These are phyloP conservation scores for Dermochelys coriacea DNA, from an alignment of 2,797 vertebrate genomes.

Conservation along the genomic window DNA sequence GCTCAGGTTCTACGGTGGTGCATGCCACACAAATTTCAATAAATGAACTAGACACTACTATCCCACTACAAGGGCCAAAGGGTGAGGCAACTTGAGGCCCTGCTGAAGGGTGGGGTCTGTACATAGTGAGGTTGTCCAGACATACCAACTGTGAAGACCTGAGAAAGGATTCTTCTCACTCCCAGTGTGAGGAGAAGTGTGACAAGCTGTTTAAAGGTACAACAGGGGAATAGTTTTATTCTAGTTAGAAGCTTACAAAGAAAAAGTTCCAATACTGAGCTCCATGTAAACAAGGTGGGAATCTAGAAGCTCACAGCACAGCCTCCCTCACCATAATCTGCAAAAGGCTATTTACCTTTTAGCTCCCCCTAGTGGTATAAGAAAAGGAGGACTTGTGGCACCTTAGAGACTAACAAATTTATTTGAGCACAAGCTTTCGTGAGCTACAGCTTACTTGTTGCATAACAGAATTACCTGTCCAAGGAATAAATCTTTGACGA, in stretches of 20 bases:
- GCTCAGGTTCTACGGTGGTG: rapidly evolving
- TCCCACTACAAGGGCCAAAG: background rate
- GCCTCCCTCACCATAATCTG: background rate
- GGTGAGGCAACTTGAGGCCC: background rate
- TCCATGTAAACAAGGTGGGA: too few species aligned
- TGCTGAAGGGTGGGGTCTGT: background rate
- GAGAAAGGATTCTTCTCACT: too few species aligned
- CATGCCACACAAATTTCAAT: background rate
- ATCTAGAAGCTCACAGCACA: background rate
- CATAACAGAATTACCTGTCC: background rate
- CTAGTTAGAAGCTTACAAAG: too few species aligned
- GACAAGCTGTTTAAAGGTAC: too few species aligned
- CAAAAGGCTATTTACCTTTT: background rate
- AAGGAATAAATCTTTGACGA: background rate
- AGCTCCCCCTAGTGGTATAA: background rate
- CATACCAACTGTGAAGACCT: background rate
- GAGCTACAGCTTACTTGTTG: too few species aligned
- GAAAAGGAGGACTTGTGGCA: too few species aligned
- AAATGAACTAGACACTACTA: rapidly evolving
- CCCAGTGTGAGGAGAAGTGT: too few species aligned
- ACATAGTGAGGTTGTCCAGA: background rate
- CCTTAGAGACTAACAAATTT: too few species aligned
- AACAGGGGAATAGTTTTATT: too few species aligned
- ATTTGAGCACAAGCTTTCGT: too few species aligned
- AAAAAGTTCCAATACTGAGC: too few species aligned